Evolutionary conservation across 1,140 invertebrate species (phyloP).

Genomic region (Rhopalosiphum maidis): DNA sequence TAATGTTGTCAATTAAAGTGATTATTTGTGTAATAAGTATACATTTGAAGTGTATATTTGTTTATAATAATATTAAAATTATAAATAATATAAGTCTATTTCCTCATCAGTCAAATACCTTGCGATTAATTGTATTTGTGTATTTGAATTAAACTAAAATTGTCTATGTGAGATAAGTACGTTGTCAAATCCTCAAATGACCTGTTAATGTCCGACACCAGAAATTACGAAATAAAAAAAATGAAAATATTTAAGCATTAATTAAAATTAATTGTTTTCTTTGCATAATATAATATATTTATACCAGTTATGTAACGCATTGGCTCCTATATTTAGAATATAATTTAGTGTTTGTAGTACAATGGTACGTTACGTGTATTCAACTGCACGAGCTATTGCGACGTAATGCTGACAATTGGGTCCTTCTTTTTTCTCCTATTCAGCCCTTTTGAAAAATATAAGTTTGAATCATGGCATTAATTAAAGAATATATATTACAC

Average conservation of each 20-base stretch:
- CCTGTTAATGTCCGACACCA: background rate
- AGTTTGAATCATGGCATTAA: background rate
- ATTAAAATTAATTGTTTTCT: constrained; percentile 25
- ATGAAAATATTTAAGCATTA: background rate
- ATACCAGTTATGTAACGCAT: background rate
- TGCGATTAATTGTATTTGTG: background rate
- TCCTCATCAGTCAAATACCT: background rate
- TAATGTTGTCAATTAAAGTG: background rate
- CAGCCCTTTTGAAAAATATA: constrained; percentile 20
- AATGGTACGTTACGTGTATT: background rate
- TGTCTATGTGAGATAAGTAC: background rate
- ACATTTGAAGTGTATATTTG: background rate
- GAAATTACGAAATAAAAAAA: background rate
- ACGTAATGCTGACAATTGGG: background rate
- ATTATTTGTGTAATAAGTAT: background rate
- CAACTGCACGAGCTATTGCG: background rate
- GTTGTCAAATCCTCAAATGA: background rate
- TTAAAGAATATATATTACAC: background rate
- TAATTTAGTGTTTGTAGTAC: background rate
- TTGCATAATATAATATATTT: background rate
- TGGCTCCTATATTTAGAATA: background rate
- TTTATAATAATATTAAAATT: background rate
- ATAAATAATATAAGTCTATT: background rate
- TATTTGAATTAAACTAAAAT: background rate
- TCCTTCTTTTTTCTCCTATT: background rate